Evolutionary conservation across 2,797 vertebrate genomes (phyloP), one percentile per base, ranked within the genome.

Genomic region (Poeciliopsis gracilis): DNA sequence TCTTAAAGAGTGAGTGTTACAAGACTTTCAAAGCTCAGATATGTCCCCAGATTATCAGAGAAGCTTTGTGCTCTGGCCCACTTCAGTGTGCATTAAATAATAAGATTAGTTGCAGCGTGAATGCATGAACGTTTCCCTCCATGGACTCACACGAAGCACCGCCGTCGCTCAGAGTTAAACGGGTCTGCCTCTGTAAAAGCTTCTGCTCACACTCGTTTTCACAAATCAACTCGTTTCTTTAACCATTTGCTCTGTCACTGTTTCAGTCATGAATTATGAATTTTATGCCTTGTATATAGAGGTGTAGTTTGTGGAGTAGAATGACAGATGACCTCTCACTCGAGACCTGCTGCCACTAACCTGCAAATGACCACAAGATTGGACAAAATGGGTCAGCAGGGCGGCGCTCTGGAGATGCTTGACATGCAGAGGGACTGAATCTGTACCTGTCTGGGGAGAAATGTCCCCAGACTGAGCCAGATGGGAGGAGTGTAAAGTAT

Each of bases 51-150:
- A 92, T 92, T 90, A 92, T 78, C 77, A 77, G 59, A 79, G 76
- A 86, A 70, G 77, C 84, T 87, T 88, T 90, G 84, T 90, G 76
- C 77, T 77, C 28, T 90, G 90, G 77, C 91, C 87, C 78, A 89
- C 66, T 87, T 89, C 78, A 76, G 70, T 67, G 80, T 80, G 71
- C 63, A 25, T 80, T 63, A 70, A 82, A 87, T 86, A 84, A 85
- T 89, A 89, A 86, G 86, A 91, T 90, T 92, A 88, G 91, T 89
- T 93, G 86, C 78, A 83, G 84, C 77, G 86, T 89, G 83, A 88
- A 86, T 83, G 89, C 76, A 84, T 85, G 82, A 82, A 80, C 84
- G n/a, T 82, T 82, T 45, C 76, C 55, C 77, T 53, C 73, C 20
- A 81, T 69, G 79, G 80, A 82, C 83, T 80, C 77, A 86, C 73